phyloP scores from a whole-genome alignment of 2,113 vertebrate species.

The Phaethon lepturus region DNA sequence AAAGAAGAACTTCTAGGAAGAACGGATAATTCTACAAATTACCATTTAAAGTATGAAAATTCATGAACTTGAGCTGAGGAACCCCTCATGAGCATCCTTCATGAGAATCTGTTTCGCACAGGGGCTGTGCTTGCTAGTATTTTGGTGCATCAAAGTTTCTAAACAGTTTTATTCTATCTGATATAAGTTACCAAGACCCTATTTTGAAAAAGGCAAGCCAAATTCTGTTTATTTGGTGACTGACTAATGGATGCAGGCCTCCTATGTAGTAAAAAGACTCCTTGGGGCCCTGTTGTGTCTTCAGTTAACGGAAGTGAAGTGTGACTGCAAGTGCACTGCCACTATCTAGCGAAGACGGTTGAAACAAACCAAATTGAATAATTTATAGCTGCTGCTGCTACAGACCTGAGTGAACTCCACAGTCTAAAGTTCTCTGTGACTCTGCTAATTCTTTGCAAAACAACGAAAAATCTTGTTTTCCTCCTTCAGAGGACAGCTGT shows the following conservation, averaged over 20 bases:
- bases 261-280: not conserved
- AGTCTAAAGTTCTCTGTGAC: not conserved
- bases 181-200: not conserved
- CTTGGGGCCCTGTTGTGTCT: not conserved
- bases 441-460: not conserved
- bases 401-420: not conserved
- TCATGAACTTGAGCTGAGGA: not conserved
- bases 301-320: not conserved
- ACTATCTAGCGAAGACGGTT: accelerated
- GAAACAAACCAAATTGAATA: not conserved
- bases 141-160: not conserved
- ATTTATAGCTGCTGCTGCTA: not conserved
- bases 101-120: not conserved
- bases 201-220: not conserved
- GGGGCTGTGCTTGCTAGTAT: not conserved
- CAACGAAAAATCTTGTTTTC: not conserved
- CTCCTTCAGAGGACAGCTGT: not conserved
- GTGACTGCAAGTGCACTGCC: not conserved
- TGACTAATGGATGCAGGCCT: not conserved
- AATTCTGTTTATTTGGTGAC: not conserved
- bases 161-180: not conserved
- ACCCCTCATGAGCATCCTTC: not conserved
- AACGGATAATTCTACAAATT: not conserved
- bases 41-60: not conserved
- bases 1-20: not conserved